Evolutionary conservation across 2,888 invertebrate species (phyloP).

Genomic region (Glaucopsyche alexis): DNA sequence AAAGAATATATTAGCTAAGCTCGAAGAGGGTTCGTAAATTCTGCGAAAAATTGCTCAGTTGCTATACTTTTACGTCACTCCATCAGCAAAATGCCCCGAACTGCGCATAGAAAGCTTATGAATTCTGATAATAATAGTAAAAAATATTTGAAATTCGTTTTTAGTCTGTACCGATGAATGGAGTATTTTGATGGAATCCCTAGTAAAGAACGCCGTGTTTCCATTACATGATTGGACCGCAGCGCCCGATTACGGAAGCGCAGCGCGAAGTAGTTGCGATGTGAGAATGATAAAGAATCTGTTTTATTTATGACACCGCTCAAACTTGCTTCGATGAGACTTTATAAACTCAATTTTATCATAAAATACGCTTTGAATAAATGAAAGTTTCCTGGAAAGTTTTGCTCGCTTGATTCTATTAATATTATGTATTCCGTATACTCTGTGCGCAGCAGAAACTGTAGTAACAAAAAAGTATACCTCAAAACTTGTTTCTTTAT

Average conservation of each 20-base stretch:
- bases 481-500: not conserved
- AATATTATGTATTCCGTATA: slow-evolving; percentile 12
- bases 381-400: slow-evolving; percentile 17
- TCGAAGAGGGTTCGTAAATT: not conserved
- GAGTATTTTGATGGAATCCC: slow-evolving; percentile 44
- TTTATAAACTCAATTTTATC: slow-evolving; percentile 27
- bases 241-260: slow-evolving; percentile 36
- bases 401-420: slow-evolving; percentile 3
- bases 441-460: not conserved
- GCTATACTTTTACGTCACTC: not conserved
- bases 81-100: slow-evolving; percentile 33
- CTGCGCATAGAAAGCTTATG: slow-evolving; percentile 31
- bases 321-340: slow-evolving; percentile 28
- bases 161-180: slow-evolving; percentile 40
- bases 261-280: slow-evolving; percentile 34
- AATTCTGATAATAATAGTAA: slow-evolving; percentile 39
- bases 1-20: not conserved
- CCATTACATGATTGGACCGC: slow-evolving; percentile 51
- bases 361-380: slow-evolving; percentile 24
- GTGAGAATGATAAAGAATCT: slow-evolving; percentile 31
- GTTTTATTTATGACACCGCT: slow-evolving; percentile 34
- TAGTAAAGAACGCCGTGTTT: slow-evolving; percentile 40
- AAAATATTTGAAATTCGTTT: slow-evolving; percentile 42
- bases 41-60: not conserved
- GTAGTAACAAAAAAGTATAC: not conserved